phyloP scores from a whole-genome alignment of 1,140 invertebrate species.

The Lerema accius region DNA sequence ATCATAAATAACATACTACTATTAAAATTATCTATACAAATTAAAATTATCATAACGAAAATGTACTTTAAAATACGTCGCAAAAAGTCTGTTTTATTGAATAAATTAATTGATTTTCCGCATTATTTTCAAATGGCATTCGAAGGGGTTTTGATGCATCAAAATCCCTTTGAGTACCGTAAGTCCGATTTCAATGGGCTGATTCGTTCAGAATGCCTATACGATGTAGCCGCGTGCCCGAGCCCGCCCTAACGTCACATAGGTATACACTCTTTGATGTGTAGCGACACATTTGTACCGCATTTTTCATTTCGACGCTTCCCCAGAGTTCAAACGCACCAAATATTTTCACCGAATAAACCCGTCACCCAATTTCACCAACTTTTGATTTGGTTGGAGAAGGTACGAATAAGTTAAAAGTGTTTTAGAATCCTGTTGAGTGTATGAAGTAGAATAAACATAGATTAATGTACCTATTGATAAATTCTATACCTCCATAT shows the following conservation, averaged over 20 bases:
- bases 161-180: not conserved
- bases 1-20: no score
- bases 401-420: not conserved
- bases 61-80: no score
- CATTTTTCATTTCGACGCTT: slow-evolving; percentile 22
- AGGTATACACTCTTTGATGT: slow-evolving; percentile 4
- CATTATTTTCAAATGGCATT: no score
- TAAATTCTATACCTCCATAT: no score
- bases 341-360: slow-evolving; percentile 16
- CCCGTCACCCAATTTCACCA: slow-evolving; percentile 1
- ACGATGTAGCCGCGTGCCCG: not conserved
- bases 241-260: not conserved
- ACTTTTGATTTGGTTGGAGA: not conserved
- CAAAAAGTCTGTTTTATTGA: no score
- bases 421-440: no score
- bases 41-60: no score
- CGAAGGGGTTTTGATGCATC: not conserved
- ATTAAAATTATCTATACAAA: no score
- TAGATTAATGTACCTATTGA: no score
- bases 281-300: slow-evolving; percentile 12
- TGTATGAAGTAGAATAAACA: no score
- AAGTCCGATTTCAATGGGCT: not conserved
- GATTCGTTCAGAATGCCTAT: not conserved
- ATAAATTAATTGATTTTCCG: no score
- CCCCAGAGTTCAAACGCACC: not conserved